Evolutionary conservation across 2,888 invertebrate species (phyloP), one percentile per base, ranked within the genome.

Genomic region (Hedya salicella): DNA sequence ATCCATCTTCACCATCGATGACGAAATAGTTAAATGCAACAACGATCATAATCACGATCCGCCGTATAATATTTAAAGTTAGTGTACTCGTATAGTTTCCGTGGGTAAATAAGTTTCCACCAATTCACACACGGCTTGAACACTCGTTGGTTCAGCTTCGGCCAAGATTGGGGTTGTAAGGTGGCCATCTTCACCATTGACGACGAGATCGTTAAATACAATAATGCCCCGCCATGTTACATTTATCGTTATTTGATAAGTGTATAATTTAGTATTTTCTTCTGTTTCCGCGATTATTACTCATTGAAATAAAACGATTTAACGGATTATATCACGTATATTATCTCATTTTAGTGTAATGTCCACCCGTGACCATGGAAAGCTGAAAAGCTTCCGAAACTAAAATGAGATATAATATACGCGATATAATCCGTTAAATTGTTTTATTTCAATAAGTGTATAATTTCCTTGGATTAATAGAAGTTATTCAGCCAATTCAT

Each of bases 101-200:
- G 49, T 49, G 53, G 49, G 25, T 8, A 48, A 48, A 49, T 54
- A 68, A 64, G 46, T 68, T 32, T 46, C 13, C 39, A 17, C 2
- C 68, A 68, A 19, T 4, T 30, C 14, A 30, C 52, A 11, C 4
- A 3, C 14, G 60, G 65, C 1, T 0, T 30, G 0, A 65, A 65
- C 13, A 65, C 65, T 8, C 36, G 65, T 5, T 65, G 65, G 65
- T 60, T 60, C 60, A 60, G 65, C 46, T 60, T 53, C 48, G 39
- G 14, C 14, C 60, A 53, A 13, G n/a, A 36, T 3, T n/a, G 19
- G 0, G 50, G 50, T 14, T 70, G 72, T 36, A 59, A 42, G 32
- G 70, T 69, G 13, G 44, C 11, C 16, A 32, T 71, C n/a, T 53
- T 19, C 42, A 69, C 69, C 2, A n/a, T 66, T 3, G 62, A 66